phyloP scores from a whole-genome alignment of 2,113 vertebrate species.

The Crotalus helleri region DNA sequence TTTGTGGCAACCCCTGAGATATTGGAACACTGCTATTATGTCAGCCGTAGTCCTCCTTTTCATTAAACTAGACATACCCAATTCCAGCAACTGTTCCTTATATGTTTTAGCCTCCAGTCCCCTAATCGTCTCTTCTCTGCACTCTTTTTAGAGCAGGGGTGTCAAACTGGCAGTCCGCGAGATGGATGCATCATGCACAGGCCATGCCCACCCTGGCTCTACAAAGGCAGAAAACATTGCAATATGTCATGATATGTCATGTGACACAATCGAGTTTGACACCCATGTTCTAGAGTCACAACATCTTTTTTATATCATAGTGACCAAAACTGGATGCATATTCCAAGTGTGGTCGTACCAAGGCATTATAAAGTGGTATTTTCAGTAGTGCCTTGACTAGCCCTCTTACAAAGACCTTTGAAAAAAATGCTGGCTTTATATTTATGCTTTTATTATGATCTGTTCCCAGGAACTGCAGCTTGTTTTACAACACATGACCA shows the following conservation, averaged over 20 bases:
- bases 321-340: background rate
- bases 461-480: background rate
- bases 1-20: too few species aligned
- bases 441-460: background rate
- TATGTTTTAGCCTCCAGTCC: background rate
- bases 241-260: too few species aligned
- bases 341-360: background rate
- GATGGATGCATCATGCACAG: too few species aligned
- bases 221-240: too few species aligned
- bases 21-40: too few species aligned
- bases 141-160: background rate
- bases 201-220: too few species aligned
- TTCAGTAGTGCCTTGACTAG: background rate
- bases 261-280: too few species aligned
- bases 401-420: background rate
- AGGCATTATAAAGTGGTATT: background rate
- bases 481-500: background rate
- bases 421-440: background rate
- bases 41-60: too few species aligned
- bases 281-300: background rate
- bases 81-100: background rate
- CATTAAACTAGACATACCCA: too few species aligned
- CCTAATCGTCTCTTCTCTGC: background rate
- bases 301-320: background rate
- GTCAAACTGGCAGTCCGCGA: too few species aligned